Evolutionary conservation across 2,113 vertebrate genomes (phyloP).

Genomic region (Epinephelus lanceolatus): DNA sequence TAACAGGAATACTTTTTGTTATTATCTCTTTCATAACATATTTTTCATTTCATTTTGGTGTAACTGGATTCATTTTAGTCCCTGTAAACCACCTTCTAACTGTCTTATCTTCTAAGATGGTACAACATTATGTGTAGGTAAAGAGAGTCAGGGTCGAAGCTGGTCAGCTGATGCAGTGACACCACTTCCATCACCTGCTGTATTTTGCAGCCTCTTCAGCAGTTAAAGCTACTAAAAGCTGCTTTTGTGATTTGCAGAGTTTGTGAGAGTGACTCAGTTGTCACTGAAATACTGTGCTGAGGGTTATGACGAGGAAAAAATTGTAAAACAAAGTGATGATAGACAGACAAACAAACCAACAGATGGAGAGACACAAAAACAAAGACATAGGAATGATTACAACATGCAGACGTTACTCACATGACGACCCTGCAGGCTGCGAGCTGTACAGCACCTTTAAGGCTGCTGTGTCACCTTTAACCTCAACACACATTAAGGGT

Average conservation of each 20-base stretch:
- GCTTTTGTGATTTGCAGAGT: neutral
- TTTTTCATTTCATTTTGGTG: too few species aligned
- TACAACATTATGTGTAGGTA: neutral
- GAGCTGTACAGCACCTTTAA: neutral
- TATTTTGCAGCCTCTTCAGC: neutral
- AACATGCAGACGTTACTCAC: constrained; percentile 58
- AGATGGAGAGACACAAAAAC: constrained; percentile 7
- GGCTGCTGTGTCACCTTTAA: constrained; percentile 40
- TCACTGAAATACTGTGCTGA: neutral
- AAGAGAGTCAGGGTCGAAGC: neutral
- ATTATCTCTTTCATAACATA: too few species aligned
- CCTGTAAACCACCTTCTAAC: neutral
- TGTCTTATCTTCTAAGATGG: neutral
- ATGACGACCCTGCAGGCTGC: constrained; percentile 27
- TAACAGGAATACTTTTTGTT: too few species aligned
- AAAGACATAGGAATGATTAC: constrained; percentile 35
- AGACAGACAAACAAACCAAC: constrained; percentile 16
- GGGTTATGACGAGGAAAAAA: neutral
- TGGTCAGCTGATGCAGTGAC: constrained; percentile 6
- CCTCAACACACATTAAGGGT: constrained; percentile 30
- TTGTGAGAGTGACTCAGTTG: constrained; percentile 19
- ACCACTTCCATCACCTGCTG: neutral
- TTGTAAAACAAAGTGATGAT: neutral
- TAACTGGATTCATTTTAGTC: too few species aligned
- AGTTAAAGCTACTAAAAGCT: neutral